Evolutionary conservation across 2,888 invertebrate species (phyloP), one percentile per base, ranked within the genome.

Genomic region (Luperina nickerlii): DNA sequence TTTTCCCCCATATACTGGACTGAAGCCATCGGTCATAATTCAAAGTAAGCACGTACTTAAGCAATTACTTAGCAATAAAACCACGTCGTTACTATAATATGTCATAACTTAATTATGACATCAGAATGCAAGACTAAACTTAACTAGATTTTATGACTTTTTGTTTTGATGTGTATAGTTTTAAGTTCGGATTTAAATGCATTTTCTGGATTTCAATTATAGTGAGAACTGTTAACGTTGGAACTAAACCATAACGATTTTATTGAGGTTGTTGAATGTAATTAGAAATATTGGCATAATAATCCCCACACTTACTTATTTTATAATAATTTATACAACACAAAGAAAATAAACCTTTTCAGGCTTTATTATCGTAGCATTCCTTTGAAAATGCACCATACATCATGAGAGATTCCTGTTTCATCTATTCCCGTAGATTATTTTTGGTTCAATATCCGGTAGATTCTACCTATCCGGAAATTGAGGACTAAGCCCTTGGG

Each of bases 11-110:
- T 27, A 38, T 38, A 82, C 54, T 77, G 24, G n/a, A 71, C 63
- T 72, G 8, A 67, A 82, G 27, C 51, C 78, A 86, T 86, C 81
- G 79, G 74, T 88, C 84, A 88, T 83, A 89, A 87, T 77, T 85
- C 75, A 65, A 62, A 66, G 20, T 78, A 78, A 87, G 79, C 75
- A 82, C 68, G 73, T 88, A 80, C 81, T 85, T 83, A 67, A 67
- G 79, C 74, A 79, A 85, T 89, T 90, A 87, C 78, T 89, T 67
- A 74, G 73, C 78, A 80, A 81, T 87, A 82, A 84, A 87, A 87
- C 78, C 72, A 38, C 60, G 74, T 67, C 73, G 81, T 82, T 76
- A 76, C 74, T 72, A 71, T 82, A 70, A 75, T 84, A 74, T 68
- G 81, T 81, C 81, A 84, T 75, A 71, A 67, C 78, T 70, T 81